phyloP scores from a whole-genome alignment of 1,140 invertebrate genomes.

The Thaumatotibia leucotreta region DNA sequence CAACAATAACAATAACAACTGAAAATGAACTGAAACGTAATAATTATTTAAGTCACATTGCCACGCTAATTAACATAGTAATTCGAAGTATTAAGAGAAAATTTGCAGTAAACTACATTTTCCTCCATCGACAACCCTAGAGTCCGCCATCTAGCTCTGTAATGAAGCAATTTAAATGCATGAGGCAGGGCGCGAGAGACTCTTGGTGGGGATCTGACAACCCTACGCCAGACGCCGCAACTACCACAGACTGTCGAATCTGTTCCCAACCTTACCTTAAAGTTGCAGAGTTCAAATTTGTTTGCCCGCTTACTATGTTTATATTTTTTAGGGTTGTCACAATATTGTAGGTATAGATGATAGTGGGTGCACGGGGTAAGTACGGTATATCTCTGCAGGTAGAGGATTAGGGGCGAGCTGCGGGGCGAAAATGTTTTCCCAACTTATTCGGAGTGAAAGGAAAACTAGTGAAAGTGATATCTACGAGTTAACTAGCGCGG shows the following conservation, averaged over 20 bases:
- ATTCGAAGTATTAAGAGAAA: slow-evolving; percentile 7
- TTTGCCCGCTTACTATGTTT: slow-evolving; percentile 21
- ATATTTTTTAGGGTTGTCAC: slow-evolving; percentile 11
- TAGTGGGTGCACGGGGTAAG: slow-evolving; percentile 68
- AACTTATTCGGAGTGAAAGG: slow-evolving; percentile 70
- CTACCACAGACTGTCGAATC: neutral
- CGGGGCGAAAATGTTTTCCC: slow-evolving; percentile 69
- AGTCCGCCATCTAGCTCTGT: slow-evolving; percentile 62
- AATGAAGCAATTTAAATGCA: slow-evolving; percentile 79
- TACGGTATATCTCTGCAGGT: slow-evolving; percentile 71
- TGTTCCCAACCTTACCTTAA: slow-evolving; percentile 16
- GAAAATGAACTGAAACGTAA: neutral
- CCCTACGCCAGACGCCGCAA: slow-evolving; percentile 33
- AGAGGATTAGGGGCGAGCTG: slow-evolving; percentile 68
- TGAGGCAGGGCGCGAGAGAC: slow-evolving; percentile 73
- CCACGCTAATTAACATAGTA: neutral
- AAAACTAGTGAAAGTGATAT: slow-evolving; percentile 70
- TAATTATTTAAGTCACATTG: neutral
- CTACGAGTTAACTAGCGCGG: slow-evolving; percentile 11
- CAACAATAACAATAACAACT: neutral
- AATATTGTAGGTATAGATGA: slow-evolving; percentile 63
- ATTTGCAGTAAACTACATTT: slow-evolving; percentile 32
- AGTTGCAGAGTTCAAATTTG: slow-evolving; percentile 20
- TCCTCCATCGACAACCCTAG: slow-evolving; percentile 65
- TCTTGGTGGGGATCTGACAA: slow-evolving; percentile 51